These are phyloP conservation scores for Gnathonemus echidnorhynchus DNA, from an alignment of 2,113 vertebrate genomes.

Conservation along the genomic window DNA sequence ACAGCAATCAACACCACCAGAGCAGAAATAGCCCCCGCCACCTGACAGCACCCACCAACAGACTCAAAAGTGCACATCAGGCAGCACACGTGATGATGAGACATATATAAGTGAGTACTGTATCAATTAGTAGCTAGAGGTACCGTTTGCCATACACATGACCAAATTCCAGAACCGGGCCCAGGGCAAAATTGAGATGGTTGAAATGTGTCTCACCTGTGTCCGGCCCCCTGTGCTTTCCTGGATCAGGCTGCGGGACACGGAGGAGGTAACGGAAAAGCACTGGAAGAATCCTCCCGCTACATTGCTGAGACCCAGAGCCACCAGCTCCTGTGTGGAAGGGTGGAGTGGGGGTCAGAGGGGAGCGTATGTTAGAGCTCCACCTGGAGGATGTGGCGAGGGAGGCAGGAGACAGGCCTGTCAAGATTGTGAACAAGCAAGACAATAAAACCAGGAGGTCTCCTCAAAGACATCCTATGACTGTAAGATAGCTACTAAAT, in stretches of 20 bases:
- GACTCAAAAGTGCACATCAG: conserved; percentile 15
- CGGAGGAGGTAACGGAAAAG: conserved; percentile 78
- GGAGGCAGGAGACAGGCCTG: background rate
- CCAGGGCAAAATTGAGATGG: background rate
- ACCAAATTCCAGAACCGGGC: background rate
- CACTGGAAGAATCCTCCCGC: conserved; percentile 83
- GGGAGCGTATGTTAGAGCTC: background rate
- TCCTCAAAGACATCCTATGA: background rate
- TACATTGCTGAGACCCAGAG: conserved; percentile 76
- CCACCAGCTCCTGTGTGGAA: conserved; percentile 73
- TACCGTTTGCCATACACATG: background rate
- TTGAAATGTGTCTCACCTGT: conserved; percentile 59
- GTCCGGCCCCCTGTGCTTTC: conserved; percentile 84
- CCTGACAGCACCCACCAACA: conserved; percentile 51
- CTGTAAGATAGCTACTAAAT: background rate
- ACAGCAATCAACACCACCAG: conserved; percentile 83
- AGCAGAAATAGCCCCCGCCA: conserved; percentile 71
- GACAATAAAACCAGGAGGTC: background rate
- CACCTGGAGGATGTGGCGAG: background rate
- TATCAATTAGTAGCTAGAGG: background rate
- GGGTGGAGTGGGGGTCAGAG: background rate
- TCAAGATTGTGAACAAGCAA: background rate
- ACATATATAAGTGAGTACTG: background rate
- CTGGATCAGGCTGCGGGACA: conserved; percentile 86
- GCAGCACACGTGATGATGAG: background rate